Evolutionary conservation across 2,888 invertebrate genomes (phyloP).

Genomic region (Sinelater perroti): DNA sequence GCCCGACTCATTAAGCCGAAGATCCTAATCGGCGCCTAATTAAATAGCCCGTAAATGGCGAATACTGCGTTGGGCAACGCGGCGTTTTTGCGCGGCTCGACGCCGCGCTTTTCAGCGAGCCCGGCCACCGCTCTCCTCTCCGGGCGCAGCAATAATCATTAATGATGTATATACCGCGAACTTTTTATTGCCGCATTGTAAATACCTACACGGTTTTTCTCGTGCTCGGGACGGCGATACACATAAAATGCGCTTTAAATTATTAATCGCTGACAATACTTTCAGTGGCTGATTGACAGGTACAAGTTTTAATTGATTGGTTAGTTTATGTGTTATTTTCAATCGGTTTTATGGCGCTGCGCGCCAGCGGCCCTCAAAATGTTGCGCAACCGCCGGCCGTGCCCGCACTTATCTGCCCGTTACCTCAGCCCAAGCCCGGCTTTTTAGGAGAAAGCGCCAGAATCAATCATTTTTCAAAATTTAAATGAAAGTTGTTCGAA

Average conservation of each 20-base stretch:
- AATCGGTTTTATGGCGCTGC: slow-evolving; percentile 30
- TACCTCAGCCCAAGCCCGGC: no score
- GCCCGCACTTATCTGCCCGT: background rate
- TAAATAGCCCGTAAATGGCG: slow-evolving; percentile 38
- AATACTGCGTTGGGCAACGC: slow-evolving; percentile 33
- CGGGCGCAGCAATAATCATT: slow-evolving; percentile 29
- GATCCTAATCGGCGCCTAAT: slow-evolving; percentile 37
- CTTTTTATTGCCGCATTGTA: slow-evolving; percentile 35
- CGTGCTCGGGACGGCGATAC: slow-evolving; percentile 22
- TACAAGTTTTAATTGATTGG: slow-evolving; percentile 40
- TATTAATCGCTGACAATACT: slow-evolving; percentile 40
- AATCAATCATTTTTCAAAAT: no score
- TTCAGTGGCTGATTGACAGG: slow-evolving; percentile 39
- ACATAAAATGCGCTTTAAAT: slow-evolving; percentile 40
- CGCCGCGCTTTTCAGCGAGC: slow-evolving; percentile 19
- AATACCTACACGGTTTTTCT: slow-evolving; percentile 38
- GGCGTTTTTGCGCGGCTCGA: slow-evolving; percentile 21
- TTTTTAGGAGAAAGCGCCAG: no score
- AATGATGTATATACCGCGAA: slow-evolving; percentile 32
- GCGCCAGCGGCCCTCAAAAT: slow-evolving; percentile 26
- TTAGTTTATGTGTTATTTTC: slow-evolving; percentile 37
- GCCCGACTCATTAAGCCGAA: no score
- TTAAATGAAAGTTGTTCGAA: no score
- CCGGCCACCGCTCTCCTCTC: slow-evolving; percentile 23
- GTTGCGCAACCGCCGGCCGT: no score